A percentile compares a stretch with the other conserved stretches of the same genome.
These are phyloP conservation scores for Cyclophora punctaria DNA, from an alignment of 2,888 invertebrate genomes.

Conservation along the genomic window DNA sequence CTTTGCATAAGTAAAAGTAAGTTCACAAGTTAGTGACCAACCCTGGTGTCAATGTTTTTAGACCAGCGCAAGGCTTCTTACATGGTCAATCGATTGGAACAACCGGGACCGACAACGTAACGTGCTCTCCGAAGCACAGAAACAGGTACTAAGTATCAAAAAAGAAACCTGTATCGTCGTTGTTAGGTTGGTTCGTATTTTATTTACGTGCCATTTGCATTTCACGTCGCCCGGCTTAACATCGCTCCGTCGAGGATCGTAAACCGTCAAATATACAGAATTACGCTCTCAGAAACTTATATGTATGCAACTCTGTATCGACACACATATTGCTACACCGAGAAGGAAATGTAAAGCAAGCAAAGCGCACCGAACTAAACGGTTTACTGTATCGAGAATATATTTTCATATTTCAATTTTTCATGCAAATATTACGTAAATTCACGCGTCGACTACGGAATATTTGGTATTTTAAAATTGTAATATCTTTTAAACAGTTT, in stretches of 20 bases:
- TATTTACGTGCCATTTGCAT: conserved; percentile 60
- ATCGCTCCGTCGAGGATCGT: conserved; percentile 23
- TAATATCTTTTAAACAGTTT: no score
- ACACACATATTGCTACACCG: conserved; percentile 3
- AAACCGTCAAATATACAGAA: conserved; percentile 13
- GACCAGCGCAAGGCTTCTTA: no score
- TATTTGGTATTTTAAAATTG: no score
- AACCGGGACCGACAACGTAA: no score
- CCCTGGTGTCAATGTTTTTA: no score
- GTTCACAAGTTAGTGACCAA: no score
- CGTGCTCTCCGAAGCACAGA: no score
- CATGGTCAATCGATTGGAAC: no score
- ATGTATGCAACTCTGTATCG: conserved; percentile 6
- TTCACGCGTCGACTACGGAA: no score
- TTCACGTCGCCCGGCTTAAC: conserved; percentile 25
- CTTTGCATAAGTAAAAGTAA: no score
- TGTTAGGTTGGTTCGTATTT: conserved; percentile 39
- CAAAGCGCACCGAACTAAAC: conserved; percentile 8
- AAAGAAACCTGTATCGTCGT: no score
- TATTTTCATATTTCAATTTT: conserved; percentile 7
- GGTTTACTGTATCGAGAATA: conserved; percentile 13
- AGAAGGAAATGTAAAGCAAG: conserved; percentile 6
- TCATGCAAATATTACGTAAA: conserved; percentile 6
- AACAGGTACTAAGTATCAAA: no score
- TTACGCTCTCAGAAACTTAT: conserved; percentile 2